phyloP scores from a whole-genome alignment of 2,797 vertebrate genomes.

The Sebastes diploproa region DNA sequence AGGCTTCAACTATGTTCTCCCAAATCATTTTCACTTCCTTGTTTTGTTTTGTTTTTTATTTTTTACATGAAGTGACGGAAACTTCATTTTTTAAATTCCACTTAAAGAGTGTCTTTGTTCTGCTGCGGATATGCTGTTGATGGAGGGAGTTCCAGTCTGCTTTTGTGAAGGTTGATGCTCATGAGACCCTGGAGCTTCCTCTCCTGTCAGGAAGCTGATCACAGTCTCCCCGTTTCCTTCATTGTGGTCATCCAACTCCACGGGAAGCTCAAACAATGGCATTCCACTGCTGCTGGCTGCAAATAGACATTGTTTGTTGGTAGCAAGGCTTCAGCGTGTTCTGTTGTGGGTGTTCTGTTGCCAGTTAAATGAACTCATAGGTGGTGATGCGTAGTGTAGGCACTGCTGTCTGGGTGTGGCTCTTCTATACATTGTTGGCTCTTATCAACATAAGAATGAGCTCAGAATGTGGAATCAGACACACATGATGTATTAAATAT shows the following conservation, averaged over 20 bases:
- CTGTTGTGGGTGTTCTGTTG: conserved; percentile 30
- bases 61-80: not conserved
- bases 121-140: conserved; percentile 32
- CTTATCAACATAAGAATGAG: not conserved
- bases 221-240: conserved; percentile 54
- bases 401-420: not conserved
- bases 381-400: not conserved
- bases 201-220: conserved; percentile 74
- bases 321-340: conserved; percentile 8
- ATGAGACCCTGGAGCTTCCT: conserved; percentile 57
- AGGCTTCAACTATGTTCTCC: not conserved
- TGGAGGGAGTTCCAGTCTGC: conserved; percentile 23
- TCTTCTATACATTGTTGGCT: not conserved
- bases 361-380: conserved; percentile 1
- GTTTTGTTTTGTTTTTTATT: not conserved
- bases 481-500: not conserved
- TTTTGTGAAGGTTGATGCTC: conserved; percentile 61
- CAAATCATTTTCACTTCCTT: not conserved
- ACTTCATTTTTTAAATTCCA: not conserved
- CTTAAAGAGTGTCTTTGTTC: conserved; percentile 42
- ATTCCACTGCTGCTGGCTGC: conserved; percentile 58
- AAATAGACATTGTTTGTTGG: conserved; percentile 70
- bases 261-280: conserved; percentile 72
- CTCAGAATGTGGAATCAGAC: not conserved
- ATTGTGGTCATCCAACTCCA: conserved; percentile 57